Percentiles rank a stretch among this genome's conserved stretches.
Conservation (phyloP, 2,113 vertebrate genomes). For the mouse (Mus musculus) region DNA sequence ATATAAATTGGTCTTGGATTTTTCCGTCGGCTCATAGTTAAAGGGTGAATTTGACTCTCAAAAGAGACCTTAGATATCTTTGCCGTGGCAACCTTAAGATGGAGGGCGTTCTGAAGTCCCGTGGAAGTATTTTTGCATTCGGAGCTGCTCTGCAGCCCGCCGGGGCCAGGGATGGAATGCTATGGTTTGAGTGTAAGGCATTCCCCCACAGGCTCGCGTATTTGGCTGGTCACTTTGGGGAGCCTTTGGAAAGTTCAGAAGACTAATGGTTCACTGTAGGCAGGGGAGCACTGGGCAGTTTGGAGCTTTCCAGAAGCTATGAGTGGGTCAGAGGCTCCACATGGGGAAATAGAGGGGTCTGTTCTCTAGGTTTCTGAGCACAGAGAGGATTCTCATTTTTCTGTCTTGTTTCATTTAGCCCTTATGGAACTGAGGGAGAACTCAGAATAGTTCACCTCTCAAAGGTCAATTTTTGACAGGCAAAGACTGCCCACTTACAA, state of each 20-base stretch:
- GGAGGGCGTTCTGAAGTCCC: background rate
- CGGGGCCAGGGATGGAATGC: background rate
- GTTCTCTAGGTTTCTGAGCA: conserved; percentile 35
- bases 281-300: background rate
- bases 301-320: background rate
- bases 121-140: background rate
- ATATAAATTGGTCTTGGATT: background rate
- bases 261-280: background rate
- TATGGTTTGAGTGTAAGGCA: background rate
- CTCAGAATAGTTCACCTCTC: background rate
- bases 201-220: background rate
- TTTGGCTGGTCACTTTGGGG: background rate
- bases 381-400: conserved; percentile 37
- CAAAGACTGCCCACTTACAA: background rate
- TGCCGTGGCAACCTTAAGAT: no score
- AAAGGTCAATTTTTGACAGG: conserved; percentile 36
- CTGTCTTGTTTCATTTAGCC: background rate
- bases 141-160: background rate
- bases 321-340: background rate
- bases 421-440: background rate
- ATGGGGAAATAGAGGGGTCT: background rate
- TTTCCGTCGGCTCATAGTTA: background rate
- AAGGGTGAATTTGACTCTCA: background rate
- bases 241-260: background rate
- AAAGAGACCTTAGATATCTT: background rate